A percentile compares a stretch with the other conserved stretches of the same genome.
phyloP scores from a whole-genome alignment of 2,797 vertebrate species.

The Heterohyrax brucei region DNA sequence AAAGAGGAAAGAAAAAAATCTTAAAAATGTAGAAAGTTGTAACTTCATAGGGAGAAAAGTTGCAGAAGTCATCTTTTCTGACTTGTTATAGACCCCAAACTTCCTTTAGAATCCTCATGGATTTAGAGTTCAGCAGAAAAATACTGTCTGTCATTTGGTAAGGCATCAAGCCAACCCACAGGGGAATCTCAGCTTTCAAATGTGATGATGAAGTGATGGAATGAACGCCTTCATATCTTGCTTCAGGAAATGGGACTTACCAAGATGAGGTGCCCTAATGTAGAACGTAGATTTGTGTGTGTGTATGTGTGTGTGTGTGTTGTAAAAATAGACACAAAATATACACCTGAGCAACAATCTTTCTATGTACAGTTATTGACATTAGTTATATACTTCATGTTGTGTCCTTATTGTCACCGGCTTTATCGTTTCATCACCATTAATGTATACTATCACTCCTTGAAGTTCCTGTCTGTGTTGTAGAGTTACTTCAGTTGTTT shows the following conservation, averaged over 20 bases:
- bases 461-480: no score
- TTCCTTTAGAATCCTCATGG: conserved; percentile 48
- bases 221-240: not conserved
- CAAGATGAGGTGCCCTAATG: not conserved
- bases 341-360: not conserved
- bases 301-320: no score
- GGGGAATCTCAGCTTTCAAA: not conserved
- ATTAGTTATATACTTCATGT: not conserved
- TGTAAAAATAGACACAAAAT: not conserved
- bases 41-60: not conserved
- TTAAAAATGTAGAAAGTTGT: not conserved
- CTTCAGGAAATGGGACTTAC: not conserved
- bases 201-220: not conserved
- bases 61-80: conserved; percentile 36
- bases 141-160: not conserved
- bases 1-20: not conserved
- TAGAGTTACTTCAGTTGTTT: no score
- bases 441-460: no score
- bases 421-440: no score
- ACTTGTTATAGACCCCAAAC: conserved; percentile 8
- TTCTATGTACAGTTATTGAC: not conserved
- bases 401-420: no score
- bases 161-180: not conserved
- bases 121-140: conserved; percentile 38
- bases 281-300: not conserved